Evolutionary conservation across 2,797 vertebrate genomes (phyloP).

Genomic region (Otolemur crassicaudatus): DNA sequence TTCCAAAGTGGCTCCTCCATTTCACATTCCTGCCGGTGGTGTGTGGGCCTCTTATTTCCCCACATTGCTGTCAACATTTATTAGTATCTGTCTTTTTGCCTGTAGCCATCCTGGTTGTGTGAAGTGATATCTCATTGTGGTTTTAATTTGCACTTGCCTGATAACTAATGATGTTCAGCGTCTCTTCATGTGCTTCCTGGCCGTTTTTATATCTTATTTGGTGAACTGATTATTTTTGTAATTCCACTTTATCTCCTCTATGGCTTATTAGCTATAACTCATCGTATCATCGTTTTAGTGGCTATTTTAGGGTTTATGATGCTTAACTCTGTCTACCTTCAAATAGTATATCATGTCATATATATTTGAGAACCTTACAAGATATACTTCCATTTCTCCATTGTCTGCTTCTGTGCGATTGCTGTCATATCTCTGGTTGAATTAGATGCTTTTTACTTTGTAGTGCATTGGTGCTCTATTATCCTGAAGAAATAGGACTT

Average conservation of each 20-base stretch:
- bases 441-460: not conserved
- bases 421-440: not conserved
- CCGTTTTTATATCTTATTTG: not conserved
- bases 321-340: not conserved
- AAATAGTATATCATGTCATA: too few relatives aligned
- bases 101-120: too few relatives aligned
- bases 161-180: not conserved
- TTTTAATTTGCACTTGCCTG: not conserved
- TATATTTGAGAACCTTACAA: not conserved
- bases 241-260: constrained; percentile 2
- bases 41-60: not conserved
- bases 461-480: not conserved
- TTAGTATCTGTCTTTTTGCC: not conserved
- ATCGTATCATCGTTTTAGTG: not conserved
- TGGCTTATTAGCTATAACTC: not conserved
- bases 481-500: not conserved
- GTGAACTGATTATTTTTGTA: not conserved
- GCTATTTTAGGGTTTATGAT: not conserved
- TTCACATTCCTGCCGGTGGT: not conserved
- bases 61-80: not conserved
- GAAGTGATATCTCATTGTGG: not conserved
- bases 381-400: not conserved
- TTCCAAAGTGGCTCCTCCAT: not conserved
- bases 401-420: not conserved
- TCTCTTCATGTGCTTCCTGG: not conserved